Evolutionary conservation across 2,888 invertebrate species (phyloP).

Genomic region (Andrena minutula): DNA sequence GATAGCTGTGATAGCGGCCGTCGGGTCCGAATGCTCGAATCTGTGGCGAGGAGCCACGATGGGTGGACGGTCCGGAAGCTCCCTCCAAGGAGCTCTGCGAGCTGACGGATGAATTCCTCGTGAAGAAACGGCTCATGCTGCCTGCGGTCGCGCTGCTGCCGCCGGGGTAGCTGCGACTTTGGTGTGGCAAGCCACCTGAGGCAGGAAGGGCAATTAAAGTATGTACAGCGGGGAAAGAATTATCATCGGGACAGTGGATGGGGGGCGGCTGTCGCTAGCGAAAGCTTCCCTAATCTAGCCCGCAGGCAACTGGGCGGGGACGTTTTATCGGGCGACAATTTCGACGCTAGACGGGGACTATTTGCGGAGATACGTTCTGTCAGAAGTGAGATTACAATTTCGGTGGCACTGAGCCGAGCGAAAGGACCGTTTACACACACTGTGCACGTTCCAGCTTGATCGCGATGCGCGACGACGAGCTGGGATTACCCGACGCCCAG

Average conservation of each 20-base stretch:
- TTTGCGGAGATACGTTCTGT: background rate
- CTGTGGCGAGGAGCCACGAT: constrained; percentile 93
- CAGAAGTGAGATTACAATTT: background rate
- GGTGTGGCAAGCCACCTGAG: constrained; percentile 85
- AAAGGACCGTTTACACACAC: background rate
- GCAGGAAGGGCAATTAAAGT: constrained; percentile 16
- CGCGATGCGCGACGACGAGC: constrained; percentile 8
- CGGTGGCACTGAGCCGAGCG: background rate
- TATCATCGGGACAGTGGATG: constrained; percentile 12
- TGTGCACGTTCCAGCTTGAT: constrained; percentile 17
- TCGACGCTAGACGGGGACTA: background rate
- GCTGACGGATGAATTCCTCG: constrained; percentile 92
- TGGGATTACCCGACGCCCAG: constrained; percentile 5
- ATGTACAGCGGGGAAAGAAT: constrained; percentile 30
- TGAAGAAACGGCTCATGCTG: constrained; percentile 82
- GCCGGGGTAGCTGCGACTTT: constrained; percentile 88
- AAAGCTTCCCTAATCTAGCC: constrained; percentile 35
- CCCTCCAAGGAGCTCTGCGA: constrained; percentile 94
- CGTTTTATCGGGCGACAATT: constrained; percentile 12
- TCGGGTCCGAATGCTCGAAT: constrained; percentile 94
- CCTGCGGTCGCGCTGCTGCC: constrained; percentile 57
- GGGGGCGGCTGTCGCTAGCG: background rate
- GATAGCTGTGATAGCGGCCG: constrained; percentile 86
- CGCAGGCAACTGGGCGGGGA: too few relatives aligned
- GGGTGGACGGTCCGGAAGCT: constrained; percentile 86